Conservation (phyloP, 2,797 vertebrate genomes). For the Thalassophryne amazonica region DNA sequence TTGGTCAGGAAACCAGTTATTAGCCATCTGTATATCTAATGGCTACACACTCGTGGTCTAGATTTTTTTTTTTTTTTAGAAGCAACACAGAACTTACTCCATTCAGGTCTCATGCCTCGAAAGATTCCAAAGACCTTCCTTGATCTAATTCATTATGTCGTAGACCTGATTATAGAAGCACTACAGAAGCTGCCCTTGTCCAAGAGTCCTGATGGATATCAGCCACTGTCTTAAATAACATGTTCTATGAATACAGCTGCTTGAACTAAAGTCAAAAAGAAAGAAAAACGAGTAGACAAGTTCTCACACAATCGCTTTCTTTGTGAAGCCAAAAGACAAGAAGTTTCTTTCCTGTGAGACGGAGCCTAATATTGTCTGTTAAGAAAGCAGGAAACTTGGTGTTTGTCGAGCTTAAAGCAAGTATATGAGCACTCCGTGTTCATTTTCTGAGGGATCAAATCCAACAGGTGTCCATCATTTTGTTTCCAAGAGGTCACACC, state of each 20-base stretch:
- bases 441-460: background rate
- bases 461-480: constrained; percentile 35
- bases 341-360: constrained; percentile 47
- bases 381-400: constrained; percentile 55
- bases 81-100: constrained; percentile 21
- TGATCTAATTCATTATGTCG: constrained; percentile 40
- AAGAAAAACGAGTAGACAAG: constrained; percentile 41
- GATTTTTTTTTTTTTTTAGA: background rate
- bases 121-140: constrained; percentile 25
- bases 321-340: constrained; percentile 42
- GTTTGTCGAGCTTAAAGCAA: constrained; percentile 29
- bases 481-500: constrained; percentile 24
- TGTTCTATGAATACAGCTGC: constrained; percentile 17
- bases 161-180: constrained; percentile 7
- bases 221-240: constrained; percentile 63
- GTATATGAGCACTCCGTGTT: constrained; percentile 8
- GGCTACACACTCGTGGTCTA: background rate
- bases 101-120: constrained; percentile 25
- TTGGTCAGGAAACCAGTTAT: background rate
- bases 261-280: constrained; percentile 28
- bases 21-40: background rate
- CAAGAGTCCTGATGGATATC: constrained; percentile 43
- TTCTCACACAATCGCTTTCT: constrained; percentile 51
- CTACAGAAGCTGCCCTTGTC: constrained; percentile 50
- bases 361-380: constrained; percentile 42